Conservation (phyloP, 2,888 invertebrate genomes). For the Eueremaeus valkanovi region DNA sequence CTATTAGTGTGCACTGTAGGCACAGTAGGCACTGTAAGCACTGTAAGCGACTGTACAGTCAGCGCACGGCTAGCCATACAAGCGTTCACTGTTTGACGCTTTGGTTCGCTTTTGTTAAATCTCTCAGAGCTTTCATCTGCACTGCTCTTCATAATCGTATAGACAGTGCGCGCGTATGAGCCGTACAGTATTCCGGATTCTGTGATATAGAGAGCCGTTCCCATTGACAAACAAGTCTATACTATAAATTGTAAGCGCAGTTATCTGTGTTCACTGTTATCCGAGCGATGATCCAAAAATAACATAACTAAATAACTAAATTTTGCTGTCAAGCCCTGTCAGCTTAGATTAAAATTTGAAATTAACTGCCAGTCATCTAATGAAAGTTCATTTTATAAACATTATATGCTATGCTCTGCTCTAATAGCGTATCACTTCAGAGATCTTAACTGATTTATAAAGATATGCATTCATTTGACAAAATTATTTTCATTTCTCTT, state of each 20-base stretch:
- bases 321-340: conserved; percentile 20
- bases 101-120: conserved; percentile 24
- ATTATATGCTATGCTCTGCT: too few relatives aligned
- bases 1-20: conserved; percentile 12
- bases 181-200: neutral
- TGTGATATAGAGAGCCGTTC: neutral
- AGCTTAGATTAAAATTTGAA: neutral
- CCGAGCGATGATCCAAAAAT: conserved; percentile 22
- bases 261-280: neutral
- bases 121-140: neutral
- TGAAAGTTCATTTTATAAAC: neutral
- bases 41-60: too few relatives aligned
- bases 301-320: conserved; percentile 1
- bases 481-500: neutral
- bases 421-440: neutral
- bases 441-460: neutral
- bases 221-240: conserved; percentile 8
- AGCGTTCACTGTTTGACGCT: conserved; percentile 19
- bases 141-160: neutral
- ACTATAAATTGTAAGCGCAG: neutral
- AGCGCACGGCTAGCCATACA: neutral
- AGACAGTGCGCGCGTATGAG: too few relatives aligned
- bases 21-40: too few relatives aligned
- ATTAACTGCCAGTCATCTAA: conserved; percentile 13
- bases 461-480: neutral